Conservation (phyloP, 2,113 vertebrate genomes). For the Triplophysa siluroides region DNA sequence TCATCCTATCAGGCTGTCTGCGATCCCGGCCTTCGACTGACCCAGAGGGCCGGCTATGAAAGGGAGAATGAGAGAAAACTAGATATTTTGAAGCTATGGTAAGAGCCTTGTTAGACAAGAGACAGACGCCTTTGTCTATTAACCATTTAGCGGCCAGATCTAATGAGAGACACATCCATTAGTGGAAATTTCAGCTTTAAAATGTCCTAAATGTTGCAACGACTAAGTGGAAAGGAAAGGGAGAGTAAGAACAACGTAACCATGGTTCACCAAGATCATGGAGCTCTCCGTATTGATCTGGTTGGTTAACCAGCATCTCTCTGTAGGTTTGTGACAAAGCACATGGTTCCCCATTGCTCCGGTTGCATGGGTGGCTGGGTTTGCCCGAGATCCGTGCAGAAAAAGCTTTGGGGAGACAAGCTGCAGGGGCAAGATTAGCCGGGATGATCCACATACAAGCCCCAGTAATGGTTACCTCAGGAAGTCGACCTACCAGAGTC, state of each 20-base stretch:
- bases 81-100: conserved; percentile 27
- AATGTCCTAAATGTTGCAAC: conserved; percentile 12
- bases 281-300: conserved; percentile 43
- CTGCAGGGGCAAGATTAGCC: conserved; percentile 35
- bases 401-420: conserved; percentile 29
- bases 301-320: conserved; percentile 29
- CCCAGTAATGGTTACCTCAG: conserved; percentile 36
- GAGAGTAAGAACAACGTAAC: conserved; percentile 10
- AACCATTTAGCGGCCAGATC: conserved; percentile 17
- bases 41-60: conserved; percentile 31
- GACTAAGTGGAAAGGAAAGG: not conserved
- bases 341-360: conserved; percentile 20
- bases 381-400: conserved; percentile 29
- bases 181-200: not conserved
- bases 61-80: conserved; percentile 29
- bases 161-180: conserved; percentile 4
- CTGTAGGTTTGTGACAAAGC: conserved; percentile 23
- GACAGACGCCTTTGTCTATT: conserved; percentile 27
- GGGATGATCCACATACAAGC: conserved; percentile 37
- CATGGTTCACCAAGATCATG: conserved; percentile 33
- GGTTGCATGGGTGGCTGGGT: conserved; percentile 41
- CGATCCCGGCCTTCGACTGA: conserved; percentile 8
- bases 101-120: conserved; percentile 36
- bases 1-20: conserved; percentile 9
- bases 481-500: conserved; percentile 34